Base-by-base conservation (phyloP, 2,797 vertebrate species). In the Dryobates pubescens region DNA sequence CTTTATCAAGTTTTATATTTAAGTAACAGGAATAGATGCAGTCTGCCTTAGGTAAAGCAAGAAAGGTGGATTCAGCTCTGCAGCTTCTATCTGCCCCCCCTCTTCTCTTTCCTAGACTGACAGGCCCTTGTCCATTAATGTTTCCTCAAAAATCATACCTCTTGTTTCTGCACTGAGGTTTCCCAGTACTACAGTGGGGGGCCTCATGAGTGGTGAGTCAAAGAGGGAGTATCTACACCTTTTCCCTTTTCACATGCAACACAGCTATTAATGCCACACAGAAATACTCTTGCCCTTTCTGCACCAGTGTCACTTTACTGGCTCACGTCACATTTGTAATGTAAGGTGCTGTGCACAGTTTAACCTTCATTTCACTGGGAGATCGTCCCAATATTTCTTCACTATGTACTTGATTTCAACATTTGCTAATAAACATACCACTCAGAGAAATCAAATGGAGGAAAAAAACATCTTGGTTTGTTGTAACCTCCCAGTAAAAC, bases 271-370 rank as follows among this genome's bases (percentile, higher is more conserved):
- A 43, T 57, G 22, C 15, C 54, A 41, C 2, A 5, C 8, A 2
- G 2, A 45, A 64, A 18, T 5, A 22, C 3, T 7, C 13, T 77
- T 2, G 2, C 14, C 41, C 70, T 34, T 62, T 69, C 62, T 81
- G 23, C 15, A 36, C 4, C 32, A 23, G 7, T 11, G 30, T 61
- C 20, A 18, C 7, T 64, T 53, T 49, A 18, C 16, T 41, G 43
- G 6, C 18, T 73, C 8, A 19, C 0, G 0, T 53, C 16, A 56
- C 8, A 34, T 70, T 62, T 63, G 20, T 38, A 53, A 2, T 3
- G 5, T 24, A 17, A 54, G 27, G 4, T 11, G 23, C 3, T 58
- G 47, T 53, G 20, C 29, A 62, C 27, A 43, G 20, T 56, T 67
- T 56, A 67, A 43, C 29, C 36, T 80, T 72, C 7, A 27, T 73